Base-by-base conservation (phyloP, 2,888 invertebrate species). In the Tromatobia lineatoria region DNA sequence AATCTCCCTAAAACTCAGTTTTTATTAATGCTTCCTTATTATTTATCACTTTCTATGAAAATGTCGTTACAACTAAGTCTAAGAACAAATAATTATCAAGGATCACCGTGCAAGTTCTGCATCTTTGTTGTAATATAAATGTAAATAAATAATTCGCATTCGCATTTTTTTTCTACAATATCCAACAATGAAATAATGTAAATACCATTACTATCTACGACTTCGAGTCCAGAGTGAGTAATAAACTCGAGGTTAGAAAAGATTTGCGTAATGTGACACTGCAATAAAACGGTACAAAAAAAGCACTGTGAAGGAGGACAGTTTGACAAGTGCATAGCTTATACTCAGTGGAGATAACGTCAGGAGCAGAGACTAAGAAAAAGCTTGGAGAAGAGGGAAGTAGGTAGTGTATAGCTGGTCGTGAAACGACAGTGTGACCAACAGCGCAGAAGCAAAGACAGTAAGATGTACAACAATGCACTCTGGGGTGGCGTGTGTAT, bases 391-490 rank as follows among this genome's bases (percentile, higher is more conserved):
- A 23, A 61, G 67, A 34, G 70, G 20, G n/a, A 69, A 67, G 67
- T 47, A 50, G 52, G 70, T 61, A 64, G 69, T 52, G 78, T 18
- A 69, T 34, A 54, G 47, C 69, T 80, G 47, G 54, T 80, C 29
- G 74, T 8, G 69, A 50, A 69, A 69, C 57, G 74, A 80, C 74
- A 80, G 50, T 54, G 67, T 54, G 59, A 73, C 73, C 80, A 45
- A 52, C 29, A 34, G 61, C 18, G 38, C 45, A 66, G 47, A 42
- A 74, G 80, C 38, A 29, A 57, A 73, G 64, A 34, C 59, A 61
- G 74, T 74, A 69, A 80, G 74, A 80, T 80, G 74, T 80, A 74
- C 74, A 80, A 74, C 80, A 80, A 74, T 80, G 74, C 80, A 59
- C 80, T 69, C 38, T 38, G 69, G 67, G 80, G 74, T 80, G 74